Evolutionary conservation across 2,888 invertebrate species (phyloP).

Genomic region (Syritta pipiens): DNA sequence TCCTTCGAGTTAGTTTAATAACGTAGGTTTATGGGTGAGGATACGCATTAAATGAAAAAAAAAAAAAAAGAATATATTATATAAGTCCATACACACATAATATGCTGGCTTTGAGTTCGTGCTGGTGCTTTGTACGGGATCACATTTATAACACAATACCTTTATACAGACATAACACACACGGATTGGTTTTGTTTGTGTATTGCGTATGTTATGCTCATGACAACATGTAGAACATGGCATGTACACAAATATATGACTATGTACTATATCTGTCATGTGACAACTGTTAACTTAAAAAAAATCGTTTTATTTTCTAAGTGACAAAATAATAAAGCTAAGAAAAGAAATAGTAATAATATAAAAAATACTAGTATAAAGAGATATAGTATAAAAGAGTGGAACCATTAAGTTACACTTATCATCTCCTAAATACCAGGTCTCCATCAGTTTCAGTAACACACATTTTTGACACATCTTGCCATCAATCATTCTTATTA

Average conservation of each 20-base stretch:
- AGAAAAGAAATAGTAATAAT: constrained; percentile 10
- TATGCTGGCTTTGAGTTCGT: constrained; percentile 69
- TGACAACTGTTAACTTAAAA: constrained; percentile 17
- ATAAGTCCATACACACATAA: constrained; percentile 23
- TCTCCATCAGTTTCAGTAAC: constrained; percentile 23
- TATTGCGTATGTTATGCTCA: constrained; percentile 60
- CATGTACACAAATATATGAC: constrained; percentile 66
- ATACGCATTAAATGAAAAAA: constrained; percentile 8
- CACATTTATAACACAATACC: constrained; percentile 64
- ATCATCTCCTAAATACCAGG: constrained; percentile 4
- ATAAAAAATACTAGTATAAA: constrained; percentile 1
- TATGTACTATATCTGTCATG: constrained; percentile 68
- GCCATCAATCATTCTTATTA: constrained; percentile 47
- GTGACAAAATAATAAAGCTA: not conserved
- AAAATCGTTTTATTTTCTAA: not conserved
- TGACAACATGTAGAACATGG: constrained; percentile 63
- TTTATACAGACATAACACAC: constrained; percentile 65
- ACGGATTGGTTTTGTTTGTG: constrained; percentile 66
- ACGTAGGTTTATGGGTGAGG: constrained; percentile 25
- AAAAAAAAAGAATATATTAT: constrained; percentile 2
- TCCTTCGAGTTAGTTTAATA: constrained; percentile 11
- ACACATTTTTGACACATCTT: constrained; percentile 31
- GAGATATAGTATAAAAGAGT: too few relatives aligned
- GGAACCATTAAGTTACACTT: constrained; percentile 25
- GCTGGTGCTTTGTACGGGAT: constrained; percentile 70